These are phyloP conservation scores for Diarsia dahlii DNA, from an alignment of 2,888 invertebrate species.

Conservation along the genomic window DNA sequence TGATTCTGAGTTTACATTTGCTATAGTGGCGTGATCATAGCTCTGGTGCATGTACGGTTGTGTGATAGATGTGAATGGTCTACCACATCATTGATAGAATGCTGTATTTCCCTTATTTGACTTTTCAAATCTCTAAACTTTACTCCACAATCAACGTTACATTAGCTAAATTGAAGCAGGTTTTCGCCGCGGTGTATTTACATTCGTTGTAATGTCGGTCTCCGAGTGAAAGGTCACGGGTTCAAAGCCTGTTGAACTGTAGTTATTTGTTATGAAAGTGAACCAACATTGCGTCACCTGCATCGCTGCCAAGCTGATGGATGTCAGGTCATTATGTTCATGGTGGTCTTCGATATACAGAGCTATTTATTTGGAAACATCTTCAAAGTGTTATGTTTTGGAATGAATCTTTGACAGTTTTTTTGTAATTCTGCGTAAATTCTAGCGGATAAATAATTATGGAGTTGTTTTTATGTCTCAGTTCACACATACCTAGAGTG, in stretches of 20 bases:
- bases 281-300: conserved; percentile 37
- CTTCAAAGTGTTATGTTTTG: background rate
- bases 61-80: background rate
- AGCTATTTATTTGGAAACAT: conserved; percentile 4
- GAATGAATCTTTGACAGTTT: background rate
- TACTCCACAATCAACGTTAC: too few relatives aligned
- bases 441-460: background rate
- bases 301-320: conserved; percentile 12
- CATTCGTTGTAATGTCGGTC: conserved; percentile 20
- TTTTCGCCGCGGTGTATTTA: conserved; percentile 1
- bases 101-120: background rate
- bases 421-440: too few relatives aligned
- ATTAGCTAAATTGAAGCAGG: background rate
- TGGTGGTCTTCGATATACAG: background rate
- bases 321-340: background rate
- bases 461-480: background rate
- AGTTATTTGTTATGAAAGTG: conserved; percentile 48
- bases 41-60: background rate
- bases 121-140: background rate
- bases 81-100: background rate
- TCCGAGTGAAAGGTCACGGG: conserved; percentile 47
- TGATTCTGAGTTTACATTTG: background rate
- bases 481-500: background rate
- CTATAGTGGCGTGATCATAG: background rate
- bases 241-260: conserved; percentile 47